Evolutionary conservation across 2,113 vertebrate species (phyloP).

Genomic region (Tragelaphus scriptus): DNA sequence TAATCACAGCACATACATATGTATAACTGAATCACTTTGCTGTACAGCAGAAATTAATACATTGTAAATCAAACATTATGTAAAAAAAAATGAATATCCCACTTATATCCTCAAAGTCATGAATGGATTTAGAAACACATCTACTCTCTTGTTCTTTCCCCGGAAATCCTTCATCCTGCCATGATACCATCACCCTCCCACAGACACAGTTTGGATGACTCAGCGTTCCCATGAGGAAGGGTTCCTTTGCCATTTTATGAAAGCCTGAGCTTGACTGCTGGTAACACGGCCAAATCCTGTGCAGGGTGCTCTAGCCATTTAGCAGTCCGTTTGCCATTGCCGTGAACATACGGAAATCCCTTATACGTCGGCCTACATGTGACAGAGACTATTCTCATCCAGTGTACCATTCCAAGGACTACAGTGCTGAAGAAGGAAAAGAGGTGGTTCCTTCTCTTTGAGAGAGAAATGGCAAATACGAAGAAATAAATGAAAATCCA

Average conservation of each 20-base stretch:
- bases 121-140: background rate
- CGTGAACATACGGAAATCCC: background rate
- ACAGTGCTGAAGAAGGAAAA: background rate
- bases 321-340: background rate
- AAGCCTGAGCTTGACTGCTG: background rate
- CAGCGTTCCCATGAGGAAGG: background rate
- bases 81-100: background rate
- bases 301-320: background rate
- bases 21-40: background rate
- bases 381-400: background rate
- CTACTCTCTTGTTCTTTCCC: background rate
- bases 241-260: background rate
- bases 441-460: background rate
- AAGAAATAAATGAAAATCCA: background rate
- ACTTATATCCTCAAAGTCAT: background rate
- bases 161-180: background rate
- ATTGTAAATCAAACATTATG: background rate
- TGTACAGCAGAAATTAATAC: background rate
- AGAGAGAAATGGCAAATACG: background rate
- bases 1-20: background rate
- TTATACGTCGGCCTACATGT: background rate
- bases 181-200: background rate
- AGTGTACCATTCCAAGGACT: background rate
- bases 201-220: background rate
- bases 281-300: background rate